Conservation (phyloP, 2,888 invertebrate genomes). For the Lordiphosa andalusiaca region DNA sequence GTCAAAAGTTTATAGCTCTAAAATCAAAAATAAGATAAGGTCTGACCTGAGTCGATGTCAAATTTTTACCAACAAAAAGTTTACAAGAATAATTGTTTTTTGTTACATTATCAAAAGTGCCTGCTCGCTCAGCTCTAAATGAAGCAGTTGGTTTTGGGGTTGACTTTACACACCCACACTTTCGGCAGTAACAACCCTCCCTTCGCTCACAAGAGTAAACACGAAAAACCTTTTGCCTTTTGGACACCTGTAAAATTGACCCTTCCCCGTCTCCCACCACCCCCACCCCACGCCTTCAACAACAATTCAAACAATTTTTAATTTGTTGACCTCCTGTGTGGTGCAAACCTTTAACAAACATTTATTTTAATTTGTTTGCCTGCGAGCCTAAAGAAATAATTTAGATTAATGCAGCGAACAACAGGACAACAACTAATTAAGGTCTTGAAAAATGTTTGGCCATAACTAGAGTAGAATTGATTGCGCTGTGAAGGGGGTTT, state of each 20-base stretch:
- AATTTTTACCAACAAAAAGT: too few species aligned
- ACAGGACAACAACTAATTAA: conserved; percentile 47
- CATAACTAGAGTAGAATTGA: conserved; percentile 45
- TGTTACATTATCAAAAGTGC: too few species aligned
- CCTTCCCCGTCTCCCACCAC: too few species aligned
- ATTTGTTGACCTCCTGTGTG: conserved; percentile 58
- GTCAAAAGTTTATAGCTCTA: too few species aligned
- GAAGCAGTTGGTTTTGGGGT: conserved; percentile 53
- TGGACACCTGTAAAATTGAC: conserved; percentile 48
- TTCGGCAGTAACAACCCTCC: conserved; percentile 4
- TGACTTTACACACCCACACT: conserved; percentile 21
- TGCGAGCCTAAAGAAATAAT: conserved; percentile 55
- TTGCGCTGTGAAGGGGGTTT: conserved; percentile 37
- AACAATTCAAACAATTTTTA: conserved; percentile 44
- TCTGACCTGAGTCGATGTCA: too few species aligned
- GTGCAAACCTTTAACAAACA: conserved; percentile 40
- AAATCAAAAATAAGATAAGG: too few species aligned
- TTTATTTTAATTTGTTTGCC: conserved; percentile 63
- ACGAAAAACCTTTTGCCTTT: conserved; percentile 33
- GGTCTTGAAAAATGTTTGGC: conserved; percentile 35
- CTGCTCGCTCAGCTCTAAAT: conserved; percentile 33
- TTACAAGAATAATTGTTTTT: too few species aligned
- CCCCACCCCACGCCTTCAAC: conserved; percentile 13
- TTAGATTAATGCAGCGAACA: conserved; percentile 52
- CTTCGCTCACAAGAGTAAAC: conserved; percentile 11